A percentile compares a stretch with the other conserved stretches of the same genome.
Evolutionary conservation across 92 coral and sea anemone species (phyloP).

Genomic region (Micromussa lordhowensis): DNA sequence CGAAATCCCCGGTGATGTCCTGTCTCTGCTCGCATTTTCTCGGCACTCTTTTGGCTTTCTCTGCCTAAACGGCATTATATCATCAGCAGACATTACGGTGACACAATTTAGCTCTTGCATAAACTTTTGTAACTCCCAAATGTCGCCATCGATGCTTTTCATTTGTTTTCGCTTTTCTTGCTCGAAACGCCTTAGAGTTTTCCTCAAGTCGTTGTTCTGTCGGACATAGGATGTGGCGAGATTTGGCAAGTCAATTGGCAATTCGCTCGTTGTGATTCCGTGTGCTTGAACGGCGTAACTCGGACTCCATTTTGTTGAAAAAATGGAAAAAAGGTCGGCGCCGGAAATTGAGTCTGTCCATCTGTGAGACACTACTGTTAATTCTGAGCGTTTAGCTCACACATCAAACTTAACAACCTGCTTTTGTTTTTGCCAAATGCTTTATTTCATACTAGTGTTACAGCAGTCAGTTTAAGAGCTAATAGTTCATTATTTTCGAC

Average conservation of each 20-base stretch:
- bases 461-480: neutral
- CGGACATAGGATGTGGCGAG: slow-evolving; percentile 27
- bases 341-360: neutral
- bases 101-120: slow-evolving; percentile 34
- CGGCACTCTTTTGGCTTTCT: neutral
- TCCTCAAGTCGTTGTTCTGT: slow-evolving; percentile 35
- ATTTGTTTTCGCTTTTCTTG: slow-evolving; percentile 42
- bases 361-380: neutral
- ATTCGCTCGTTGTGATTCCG: neutral
- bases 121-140: slow-evolving; percentile 41
- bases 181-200: slow-evolving; percentile 34
- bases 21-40: neutral
- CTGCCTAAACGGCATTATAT: neutral
- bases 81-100: slow-evolving; percentile 27
- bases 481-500: neutral
- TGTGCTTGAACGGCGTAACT: neutral
- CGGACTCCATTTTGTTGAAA: neutral
- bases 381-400: neutral
- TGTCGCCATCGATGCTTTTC: slow-evolving; percentile 36
- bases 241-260: slow-evolving; percentile 2
- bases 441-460: neutral
- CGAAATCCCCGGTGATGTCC: neutral
- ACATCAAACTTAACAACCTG: neutral
- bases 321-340: neutral
- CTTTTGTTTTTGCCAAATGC: neutral